Base-by-base conservation (phyloP, 37 sponge, comb jelly and placozoan species). In the Aplysina aerophoba region DNA sequence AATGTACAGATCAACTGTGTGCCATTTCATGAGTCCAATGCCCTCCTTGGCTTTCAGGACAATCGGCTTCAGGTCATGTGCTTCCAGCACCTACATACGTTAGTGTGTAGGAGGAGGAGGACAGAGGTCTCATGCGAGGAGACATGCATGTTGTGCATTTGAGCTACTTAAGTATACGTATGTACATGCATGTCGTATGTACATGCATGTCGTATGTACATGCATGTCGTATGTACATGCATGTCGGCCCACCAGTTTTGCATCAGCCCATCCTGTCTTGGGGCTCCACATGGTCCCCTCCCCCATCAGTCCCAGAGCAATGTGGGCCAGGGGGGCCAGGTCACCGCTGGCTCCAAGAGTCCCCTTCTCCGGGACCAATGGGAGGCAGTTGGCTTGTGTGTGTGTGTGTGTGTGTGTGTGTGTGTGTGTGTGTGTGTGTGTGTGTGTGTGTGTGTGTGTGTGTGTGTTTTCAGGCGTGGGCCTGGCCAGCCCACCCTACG, bases 321-420 rank as follows among this genome's bases (percentile, higher is more conserved):
- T 87, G 77, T 98, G 99, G 16, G 89, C 78, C 56, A 98, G 90
- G 33, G 99, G 99, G 33, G 97, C 99, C 44, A 98, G 90, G 77
- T 98, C 99, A 8, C 99, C 99, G 28, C 96, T 96, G 66, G 99
- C 99, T 36, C 99, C 99, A 28, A 93, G 94, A 30, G 95, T 96
- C 1, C 99, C 99, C 86, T 98, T 87, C 79, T 92, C 95, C 13
- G 99, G 94, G 41, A 97, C 87, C 31, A 57, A 87, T 0, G 96
- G 73, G 28, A 97, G 81, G 65, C 96, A 96, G 39, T 91, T 90
- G 21, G 87, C 96, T 3, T 44, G 50, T 44, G 50, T 44, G n/a
- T 6, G n/a, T 55, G 55, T 27, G 8, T 25, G 31, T 14, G 61
- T 25, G 37, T 8, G 50, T 33, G 37, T 74, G 24, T 31, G 50